Evolutionary conservation across 1,140 invertebrate species (phyloP), one percentile per base, ranked within the genome.

Genomic region (Apocrypta bakeri): DNA sequence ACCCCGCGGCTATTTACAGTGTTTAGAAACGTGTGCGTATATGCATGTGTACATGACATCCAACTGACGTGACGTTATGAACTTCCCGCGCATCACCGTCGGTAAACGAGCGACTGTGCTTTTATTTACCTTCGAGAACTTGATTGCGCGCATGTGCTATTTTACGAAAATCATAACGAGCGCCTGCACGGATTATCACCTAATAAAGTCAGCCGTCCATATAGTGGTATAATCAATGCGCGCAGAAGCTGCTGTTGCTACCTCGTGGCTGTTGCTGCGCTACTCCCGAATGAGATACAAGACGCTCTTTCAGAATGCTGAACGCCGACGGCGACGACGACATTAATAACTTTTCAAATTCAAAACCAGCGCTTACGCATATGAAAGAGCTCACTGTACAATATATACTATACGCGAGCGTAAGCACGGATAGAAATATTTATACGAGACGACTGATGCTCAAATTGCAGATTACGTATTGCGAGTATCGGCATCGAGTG

Each of bases 261-360:
- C 77, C 42, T 79, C 69, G n/a, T 37, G 42, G 2, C 56, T 61
- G 4, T 61, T 14, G 56, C 3, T 27, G 12, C 63, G 63, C 63
- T 24, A 27, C n/a, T 64, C 24, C 2, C 24, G 40, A n/a, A n/a
- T n/a, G n/a, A n/a, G 64, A 61, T 56, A 80, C 33, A 80, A 80
- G 33, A 56, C 42, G 78, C 68, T 71, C 68, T 71, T 71, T 71
- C 25, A 71, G 27, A 17, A 71, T 14, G 25, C 64, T 4, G 33
- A 37, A 24, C 64, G 64, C 25, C 68, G 29, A 2, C 68, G 21
- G 31, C 79, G 33, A 4, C 33, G 33, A 2, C 3, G 87, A 87
- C 89, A 83, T 89, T 89, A 89, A 90, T 89, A 87, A 85, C 85
- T 84, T 85, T 84, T 84, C 84, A 83, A 88, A 88, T 88, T 88